Conservation (phyloP, 2,888 invertebrate species). For the Disparrhopalites patrizii region DNA sequence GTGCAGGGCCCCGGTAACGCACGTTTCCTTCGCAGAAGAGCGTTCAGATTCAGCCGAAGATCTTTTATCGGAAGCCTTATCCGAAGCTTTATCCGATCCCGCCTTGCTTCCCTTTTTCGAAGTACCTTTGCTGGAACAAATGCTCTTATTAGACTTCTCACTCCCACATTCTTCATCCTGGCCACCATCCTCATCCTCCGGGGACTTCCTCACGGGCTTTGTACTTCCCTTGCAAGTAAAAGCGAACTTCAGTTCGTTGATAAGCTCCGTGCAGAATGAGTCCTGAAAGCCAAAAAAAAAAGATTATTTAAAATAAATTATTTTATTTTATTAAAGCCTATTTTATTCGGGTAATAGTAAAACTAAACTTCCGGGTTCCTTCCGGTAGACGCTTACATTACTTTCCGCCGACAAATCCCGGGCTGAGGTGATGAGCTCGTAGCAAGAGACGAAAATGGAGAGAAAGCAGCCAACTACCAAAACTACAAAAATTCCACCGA, state of each 20-base stretch:
- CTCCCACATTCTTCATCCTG: neutral
- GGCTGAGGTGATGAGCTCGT: conserved; percentile 64
- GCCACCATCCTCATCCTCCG: neutral
- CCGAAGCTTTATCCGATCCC: too few relatives aligned
- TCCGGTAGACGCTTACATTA: conserved; percentile 10
- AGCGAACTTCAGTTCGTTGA: neutral
- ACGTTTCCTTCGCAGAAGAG: neutral
- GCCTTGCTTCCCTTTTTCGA: too few relatives aligned
- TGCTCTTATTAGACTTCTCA: neutral
- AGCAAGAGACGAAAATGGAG: conserved; percentile 87
- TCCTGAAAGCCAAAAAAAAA: neutral
- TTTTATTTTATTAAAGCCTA: neutral
- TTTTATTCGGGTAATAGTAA: neutral
- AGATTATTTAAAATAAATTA: neutral
- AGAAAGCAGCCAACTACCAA: conserved; percentile 88
- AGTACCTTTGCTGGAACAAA: too few relatives aligned
- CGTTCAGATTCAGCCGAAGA: neutral
- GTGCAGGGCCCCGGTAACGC: neutral
- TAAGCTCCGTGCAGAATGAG: neutral
- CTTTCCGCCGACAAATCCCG: conserved; percentile 3
- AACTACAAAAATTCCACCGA: conserved; percentile 85
- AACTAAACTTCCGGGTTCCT: neutral
- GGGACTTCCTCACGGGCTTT: conserved; percentile 4
- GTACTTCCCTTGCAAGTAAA: neutral
- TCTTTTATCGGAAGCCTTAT: too few relatives aligned